A percentile compares a stretch with the other conserved stretches of the same genome.
Evolutionary conservation across 2,797 vertebrate species (phyloP).

Genomic region (Chelidonichthys spinosus): DNA sequence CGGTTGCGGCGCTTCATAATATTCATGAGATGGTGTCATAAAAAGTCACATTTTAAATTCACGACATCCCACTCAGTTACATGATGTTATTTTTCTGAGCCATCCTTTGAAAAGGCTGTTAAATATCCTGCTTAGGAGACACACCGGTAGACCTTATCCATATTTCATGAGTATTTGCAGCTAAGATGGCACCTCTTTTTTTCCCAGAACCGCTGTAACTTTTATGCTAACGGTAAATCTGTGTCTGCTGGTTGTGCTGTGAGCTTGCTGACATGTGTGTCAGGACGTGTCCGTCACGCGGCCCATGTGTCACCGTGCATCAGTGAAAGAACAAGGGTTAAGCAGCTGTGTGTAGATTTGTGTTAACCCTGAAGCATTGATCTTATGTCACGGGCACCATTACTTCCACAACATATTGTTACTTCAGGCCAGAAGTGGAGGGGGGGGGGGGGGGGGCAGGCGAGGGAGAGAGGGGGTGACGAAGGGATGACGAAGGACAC

Average conservation of each 20-base stretch:
- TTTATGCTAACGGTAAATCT: conserved; percentile 30
- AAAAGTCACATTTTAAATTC: conserved; percentile 60
- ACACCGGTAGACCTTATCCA: conserved; percentile 35
- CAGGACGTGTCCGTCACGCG: conserved; percentile 41
- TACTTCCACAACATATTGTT: conserved; percentile 79
- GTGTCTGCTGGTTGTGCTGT: conserved; percentile 15
- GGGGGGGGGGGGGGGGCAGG: conserved; percentile 31
- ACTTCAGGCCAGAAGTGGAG: conserved; percentile 59
- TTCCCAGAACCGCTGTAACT: conserved; percentile 6
- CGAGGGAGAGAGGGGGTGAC: conserved; percentile 26
- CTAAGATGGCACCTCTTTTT: conserved; percentile 31
- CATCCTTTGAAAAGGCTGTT: conserved; percentile 42
- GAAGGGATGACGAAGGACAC: conserved; percentile 67
- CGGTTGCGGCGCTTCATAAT: conserved; percentile 42
- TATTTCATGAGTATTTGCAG: conserved; percentile 42
- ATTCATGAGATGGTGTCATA: conserved; percentile 57
- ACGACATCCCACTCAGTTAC: conserved; percentile 51
- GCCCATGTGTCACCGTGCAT: conserved; percentile 59
- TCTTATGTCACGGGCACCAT: conserved; percentile 83
- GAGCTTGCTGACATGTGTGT: conserved; percentile 27
- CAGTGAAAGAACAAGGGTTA: conserved; percentile 68
- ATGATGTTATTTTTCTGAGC: conserved; percentile 51
- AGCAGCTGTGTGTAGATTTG: conserved; percentile 76
- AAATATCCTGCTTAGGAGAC: conserved; percentile 33
- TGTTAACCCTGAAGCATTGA: conserved; percentile 84